Evolutionary conservation across 2,888 invertebrate species (phyloP).

Genomic region (Girardia tigrina): DNA sequence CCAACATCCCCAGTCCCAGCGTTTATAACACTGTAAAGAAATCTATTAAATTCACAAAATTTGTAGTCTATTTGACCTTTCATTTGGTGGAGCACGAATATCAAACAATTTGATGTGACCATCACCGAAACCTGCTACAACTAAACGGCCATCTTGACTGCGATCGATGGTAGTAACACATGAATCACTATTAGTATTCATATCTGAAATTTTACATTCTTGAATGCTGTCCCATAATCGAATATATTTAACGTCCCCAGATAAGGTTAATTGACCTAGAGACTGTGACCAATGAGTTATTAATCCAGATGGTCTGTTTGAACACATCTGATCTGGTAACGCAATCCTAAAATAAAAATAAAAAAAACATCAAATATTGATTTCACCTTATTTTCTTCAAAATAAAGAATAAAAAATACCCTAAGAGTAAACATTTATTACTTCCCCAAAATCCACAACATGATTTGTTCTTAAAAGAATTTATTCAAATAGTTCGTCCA

Average conservation of each 20-base stretch:
- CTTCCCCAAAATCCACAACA: too few relatives aligned
- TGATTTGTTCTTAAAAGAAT: too few relatives aligned
- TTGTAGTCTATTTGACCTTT: not conserved
- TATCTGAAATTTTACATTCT: slow-evolving; percentile 24
- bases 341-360: slow-evolving; percentile 25
- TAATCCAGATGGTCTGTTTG: slow-evolving; percentile 29
- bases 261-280: slow-evolving; percentile 25
- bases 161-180: slow-evolving; percentile 31
- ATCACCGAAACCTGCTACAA: slow-evolving; percentile 32
- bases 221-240: slow-evolving; percentile 31
- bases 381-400: not conserved
- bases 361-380: not conserved
- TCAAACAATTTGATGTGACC: slow-evolving; percentile 33
- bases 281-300: slow-evolving; percentile 33
- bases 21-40: slow-evolving; percentile 15
- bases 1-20: slow-evolving; percentile 24
- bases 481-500: too few relatives aligned
- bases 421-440: not conserved
- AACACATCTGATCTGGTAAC: slow-evolving; percentile 28
- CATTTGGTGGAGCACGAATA: slow-evolving; percentile 27
- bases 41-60: not conserved
- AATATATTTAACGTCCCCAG: slow-evolving; percentile 30
- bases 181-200: slow-evolving; percentile 26
- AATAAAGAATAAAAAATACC: not conserved
- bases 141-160: slow-evolving; percentile 28